A percentile compares a stretch with the other conserved stretches of the same genome.
These are phyloP conservation scores for Gymnodraco acuticeps DNA, from an alignment of 2,797 vertebrate genomes.

Conservation along the genomic window DNA sequence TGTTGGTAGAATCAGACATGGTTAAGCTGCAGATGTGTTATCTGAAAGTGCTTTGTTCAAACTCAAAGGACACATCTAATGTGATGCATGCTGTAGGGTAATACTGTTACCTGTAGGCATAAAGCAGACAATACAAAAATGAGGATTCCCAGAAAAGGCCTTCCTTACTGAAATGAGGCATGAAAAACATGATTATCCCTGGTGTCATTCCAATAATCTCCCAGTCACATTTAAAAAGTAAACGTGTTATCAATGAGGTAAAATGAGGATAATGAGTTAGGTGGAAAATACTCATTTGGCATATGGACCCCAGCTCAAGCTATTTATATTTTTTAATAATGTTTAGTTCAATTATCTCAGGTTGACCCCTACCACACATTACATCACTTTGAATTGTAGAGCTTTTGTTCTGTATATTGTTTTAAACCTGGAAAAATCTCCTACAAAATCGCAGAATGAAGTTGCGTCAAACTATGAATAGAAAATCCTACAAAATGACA, in stretches of 20 bases:
- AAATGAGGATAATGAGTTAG: constrained; percentile 15
- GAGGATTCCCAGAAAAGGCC: constrained; percentile 2
- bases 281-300: background rate
- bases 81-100: background rate
- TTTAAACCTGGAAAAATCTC: constrained; percentile 3
- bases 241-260: background rate
- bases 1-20: background rate
- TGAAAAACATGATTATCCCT: constrained; percentile 11
- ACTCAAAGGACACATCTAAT: background rate
- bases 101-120: background rate
- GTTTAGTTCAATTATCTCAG: background rate
- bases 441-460: constrained; percentile 29
- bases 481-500: constrained; percentile 52
- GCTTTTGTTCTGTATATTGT: background rate
- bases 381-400: background rate
- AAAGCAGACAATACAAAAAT: background rate
- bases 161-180: background rate
- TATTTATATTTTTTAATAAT: background rate
- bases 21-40: background rate
- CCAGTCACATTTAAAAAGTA: constrained; percentile 5
- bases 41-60: background rate
- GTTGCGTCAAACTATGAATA: constrained; percentile 56
- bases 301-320: background rate
- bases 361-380: background rate
- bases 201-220: background rate